phyloP scores from a whole-genome alignment of 2,888 invertebrate genomes.

The Caenorhabditis sp. region DNA sequence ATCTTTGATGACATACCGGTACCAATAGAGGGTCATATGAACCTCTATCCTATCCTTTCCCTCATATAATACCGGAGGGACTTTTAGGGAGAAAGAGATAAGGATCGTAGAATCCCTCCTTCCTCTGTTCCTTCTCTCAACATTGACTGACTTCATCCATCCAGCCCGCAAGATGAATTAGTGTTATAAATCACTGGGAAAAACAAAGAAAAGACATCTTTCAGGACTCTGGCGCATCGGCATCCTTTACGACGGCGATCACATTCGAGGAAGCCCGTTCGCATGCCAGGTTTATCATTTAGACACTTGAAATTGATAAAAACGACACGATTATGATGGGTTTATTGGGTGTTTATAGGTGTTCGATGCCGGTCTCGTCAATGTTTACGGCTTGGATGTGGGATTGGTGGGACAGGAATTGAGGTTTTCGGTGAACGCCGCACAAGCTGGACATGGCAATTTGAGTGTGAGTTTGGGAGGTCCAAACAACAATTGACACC shows the following conservation, averaged over 20 bases:
- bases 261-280: conserved; percentile 96
- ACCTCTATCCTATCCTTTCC: conserved; percentile 1
- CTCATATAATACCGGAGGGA: conserved; percentile 30
- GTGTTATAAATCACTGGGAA: too few species aligned
- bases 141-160: background rate
- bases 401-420: conserved; percentile 83
- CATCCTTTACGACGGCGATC: conserved; percentile 95
- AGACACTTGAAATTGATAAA: background rate
- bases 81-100: conserved; percentile 23
- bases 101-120: conserved; percentile 27
- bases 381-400: conserved; percentile 84
- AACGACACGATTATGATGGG: conserved; percentile 33
- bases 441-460: conserved; percentile 80
- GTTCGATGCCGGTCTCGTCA: conserved; percentile 80
- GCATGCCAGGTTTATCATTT: conserved; percentile 88
- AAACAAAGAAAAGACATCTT: too few species aligned
- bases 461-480: conserved; percentile 62
- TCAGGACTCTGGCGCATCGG: conserved; percentile 93
- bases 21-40: conserved; percentile 39
- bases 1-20: conserved; percentile 60
- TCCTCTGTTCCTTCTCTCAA: background rate
- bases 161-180: too few species aligned
- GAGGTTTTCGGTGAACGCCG: conserved; percentile 81
- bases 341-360: conserved; percentile 65
- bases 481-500: too few species aligned